Evolutionary conservation across 2,113 vertebrate genomes (phyloP), one percentile per base, ranked within the genome.

Genomic region (Morone saxatilis): DNA sequence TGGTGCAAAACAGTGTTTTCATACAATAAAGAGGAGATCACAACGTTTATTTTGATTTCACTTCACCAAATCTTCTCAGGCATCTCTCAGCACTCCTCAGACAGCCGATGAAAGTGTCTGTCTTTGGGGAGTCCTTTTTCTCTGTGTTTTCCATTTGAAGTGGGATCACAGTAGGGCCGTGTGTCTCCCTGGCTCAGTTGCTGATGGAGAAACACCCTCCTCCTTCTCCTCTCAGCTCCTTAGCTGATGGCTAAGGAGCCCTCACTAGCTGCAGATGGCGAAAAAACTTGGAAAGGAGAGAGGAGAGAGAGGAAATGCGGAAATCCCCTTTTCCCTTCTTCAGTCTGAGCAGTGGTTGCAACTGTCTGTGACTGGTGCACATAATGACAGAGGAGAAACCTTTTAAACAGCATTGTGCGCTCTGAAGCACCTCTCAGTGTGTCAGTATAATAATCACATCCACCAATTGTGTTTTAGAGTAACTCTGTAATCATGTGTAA

Each of bases 351-450:
- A 16, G 38, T 59, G 62, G 66, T 48, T 81, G 20, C 25, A 76
- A 76, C 77, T 76, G 86, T 84, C 67, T 88, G 62, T n/a, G 71
- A 54, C 20, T 53, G 7, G 40, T 85, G 70, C 48, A 62, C 50
- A 45, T 94, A 94, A 94, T 94, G 67, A 94, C 81, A 94, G 89
- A 81, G 84, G 50, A 79, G 69, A 76, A 59, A 19, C 20, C 65
- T 63, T 86, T 70, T 68, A 84, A 88, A 76, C 59, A 78, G 56
- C 5, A 74, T 22, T 72, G 72, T 71, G 51, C 22, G 0, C 76
- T 78, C 53, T 40, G 17, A 79, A 74, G 56, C 31, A 41, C 65
- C 80, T 14, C 63, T 81, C 3, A 14, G 47, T 48, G 43, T 65
- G 45, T 71, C 75, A 51, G 61, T 76, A 66, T 88, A 82, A 66